phyloP scores from a whole-genome alignment of 2,888 invertebrate species.

The Reticulitermes lucifugus region DNA sequence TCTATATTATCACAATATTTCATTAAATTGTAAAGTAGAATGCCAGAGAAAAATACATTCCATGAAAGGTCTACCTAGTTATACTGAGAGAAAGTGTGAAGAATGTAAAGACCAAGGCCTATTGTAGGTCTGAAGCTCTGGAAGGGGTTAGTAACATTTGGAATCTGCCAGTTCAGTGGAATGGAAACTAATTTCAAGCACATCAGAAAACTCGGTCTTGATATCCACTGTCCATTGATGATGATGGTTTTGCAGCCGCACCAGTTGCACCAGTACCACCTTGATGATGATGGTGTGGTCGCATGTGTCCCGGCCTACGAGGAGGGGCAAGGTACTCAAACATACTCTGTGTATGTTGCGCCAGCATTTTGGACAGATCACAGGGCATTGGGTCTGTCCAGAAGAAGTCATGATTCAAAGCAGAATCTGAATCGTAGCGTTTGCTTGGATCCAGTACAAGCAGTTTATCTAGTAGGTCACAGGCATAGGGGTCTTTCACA shows the following conservation, averaged over 20 bases:
- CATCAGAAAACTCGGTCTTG: constrained; percentile 85
- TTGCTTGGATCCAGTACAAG: constrained; percentile 92
- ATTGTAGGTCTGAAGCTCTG: no score
- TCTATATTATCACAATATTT: no score
- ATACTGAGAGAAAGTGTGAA: no score
- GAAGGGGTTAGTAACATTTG: no score
- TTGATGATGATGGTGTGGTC: constrained; percentile 78
- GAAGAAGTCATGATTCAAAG: constrained; percentile 97
- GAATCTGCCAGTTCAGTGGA: no score
- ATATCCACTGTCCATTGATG: constrained; percentile 81
- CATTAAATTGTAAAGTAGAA: no score
- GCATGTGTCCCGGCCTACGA: constrained; percentile 75
- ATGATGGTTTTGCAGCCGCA: constrained; percentile 59
- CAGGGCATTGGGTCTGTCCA: constrained; percentile 98
- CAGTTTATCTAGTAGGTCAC: constrained; percentile 92
- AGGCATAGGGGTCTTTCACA: constrained; percentile 91
- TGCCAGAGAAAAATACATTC: no score
- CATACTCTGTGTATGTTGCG: constrained; percentile 92
- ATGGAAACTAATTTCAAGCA: no score
- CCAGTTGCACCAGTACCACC: constrained; percentile 57
- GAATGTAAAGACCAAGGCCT: no score
- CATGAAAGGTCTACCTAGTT: no score
- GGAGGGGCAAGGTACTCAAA: constrained; percentile 91
- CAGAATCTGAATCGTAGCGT: constrained; percentile 88
- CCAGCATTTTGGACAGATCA: constrained; percentile 91